Conservation (phyloP, 2,113 vertebrate species). For the Notothenia coriiceps region DNA sequence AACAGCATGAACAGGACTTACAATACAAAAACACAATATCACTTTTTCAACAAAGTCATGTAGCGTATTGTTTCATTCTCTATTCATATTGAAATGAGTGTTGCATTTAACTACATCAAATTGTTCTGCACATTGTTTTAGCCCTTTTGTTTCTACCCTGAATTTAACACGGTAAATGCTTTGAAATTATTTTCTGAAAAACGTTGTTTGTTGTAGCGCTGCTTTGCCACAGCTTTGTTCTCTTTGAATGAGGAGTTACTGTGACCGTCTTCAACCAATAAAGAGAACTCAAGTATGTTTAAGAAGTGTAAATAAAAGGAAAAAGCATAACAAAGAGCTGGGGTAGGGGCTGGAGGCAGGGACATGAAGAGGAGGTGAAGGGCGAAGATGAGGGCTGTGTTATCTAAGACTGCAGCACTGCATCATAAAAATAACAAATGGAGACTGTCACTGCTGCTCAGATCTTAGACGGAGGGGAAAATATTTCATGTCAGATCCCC, state of each 20-base stretch:
- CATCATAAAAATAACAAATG: constrained; percentile 87
- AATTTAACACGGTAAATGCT: constrained; percentile 42
- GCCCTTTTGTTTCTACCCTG: constrained; percentile 50
- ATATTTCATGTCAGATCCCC: constrained; percentile 83
- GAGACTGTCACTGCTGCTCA: constrained; percentile 79
- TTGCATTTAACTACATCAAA: constrained; percentile 38
- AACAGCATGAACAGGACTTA: constrained; percentile 7
- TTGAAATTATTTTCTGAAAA: constrained; percentile 59
- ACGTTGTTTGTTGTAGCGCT: constrained; percentile 34
- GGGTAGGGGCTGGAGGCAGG: constrained; percentile 46
- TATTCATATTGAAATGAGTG: constrained; percentile 18
- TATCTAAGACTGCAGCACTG: constrained; percentile 83
- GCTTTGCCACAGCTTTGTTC: constrained; percentile 56
- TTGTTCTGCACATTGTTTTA: constrained; percentile 28
- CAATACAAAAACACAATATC: background rate
- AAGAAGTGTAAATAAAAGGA: constrained; percentile 75
- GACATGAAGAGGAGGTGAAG: constrained; percentile 81
- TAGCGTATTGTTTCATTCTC: constrained; percentile 40
- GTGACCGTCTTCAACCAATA: constrained; percentile 68
- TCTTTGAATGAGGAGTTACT: constrained; percentile 40
- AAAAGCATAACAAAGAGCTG: constrained; percentile 40
- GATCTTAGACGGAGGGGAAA: constrained; percentile 77
- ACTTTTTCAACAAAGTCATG: constrained; percentile 18
- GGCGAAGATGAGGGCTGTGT: constrained; percentile 84
- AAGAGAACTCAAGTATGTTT: constrained; percentile 70